Evolutionary conservation across 2,888 invertebrate species (phyloP), one percentile per base, ranked within the genome.

Genomic region (Metellina segmentata): DNA sequence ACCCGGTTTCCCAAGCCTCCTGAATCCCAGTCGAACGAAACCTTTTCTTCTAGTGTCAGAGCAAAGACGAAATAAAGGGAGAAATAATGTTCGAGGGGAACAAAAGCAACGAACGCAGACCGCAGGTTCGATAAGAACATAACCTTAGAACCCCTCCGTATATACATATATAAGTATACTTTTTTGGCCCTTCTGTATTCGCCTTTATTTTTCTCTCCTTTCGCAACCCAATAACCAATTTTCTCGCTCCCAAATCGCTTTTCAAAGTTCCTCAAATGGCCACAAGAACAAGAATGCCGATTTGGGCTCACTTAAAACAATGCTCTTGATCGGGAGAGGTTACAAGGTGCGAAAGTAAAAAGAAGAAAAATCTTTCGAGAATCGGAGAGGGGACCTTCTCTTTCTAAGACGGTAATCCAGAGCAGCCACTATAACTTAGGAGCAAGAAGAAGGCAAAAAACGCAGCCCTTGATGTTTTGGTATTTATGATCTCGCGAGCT

Each of bases 181-280:
- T 61, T 61, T 61, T 61, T 61, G 16, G 61, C 16, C 61, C 16
- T 74, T 71, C 87, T 51, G 20, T 52, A 77, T 78, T 85, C 70
- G n/a, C 61, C n/a, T 86, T 86, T 86, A 86, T 88, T 69, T 20
- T 81, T 51, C 20, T 61, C 82, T 78, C 48, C 77, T 77, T 77
- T 89, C 89, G 70, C 89, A 82, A 89, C 82, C 61, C 89, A 89
- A 89, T 89, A 89, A 89, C 89, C 89, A 89, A 89, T 89, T 82
- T 82, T 89, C 89, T 75, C 75, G 61, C 82, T 77, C 75, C 89
- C 77, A 89, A 89, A 89, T 89, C 89, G 89, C 82, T 89, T 89
- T 89, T 89, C 89, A 89, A 89, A 89, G 89, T 89, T 89, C 82
- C 89, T 82, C 82, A 89, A 89, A 89, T 82, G 89, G 82, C 89